Base-by-base conservation (phyloP, 2,797 vertebrate genomes). In the Acropternis orthonyx region DNA sequence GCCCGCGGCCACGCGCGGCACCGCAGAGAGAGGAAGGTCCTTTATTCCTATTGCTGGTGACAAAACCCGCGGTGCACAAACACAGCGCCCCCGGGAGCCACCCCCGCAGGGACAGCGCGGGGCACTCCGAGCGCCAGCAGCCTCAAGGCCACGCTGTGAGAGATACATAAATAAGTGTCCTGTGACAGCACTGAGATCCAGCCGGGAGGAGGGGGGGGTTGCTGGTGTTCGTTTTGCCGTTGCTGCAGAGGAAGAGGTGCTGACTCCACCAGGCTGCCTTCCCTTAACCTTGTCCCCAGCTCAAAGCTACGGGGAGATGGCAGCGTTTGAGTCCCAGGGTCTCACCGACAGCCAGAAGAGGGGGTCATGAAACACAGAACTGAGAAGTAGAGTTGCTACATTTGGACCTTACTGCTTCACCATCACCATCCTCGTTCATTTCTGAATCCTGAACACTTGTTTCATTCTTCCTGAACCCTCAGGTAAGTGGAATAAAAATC, bases 41-140 rank as follows among this genome's bases (percentile, higher is more conserved):
- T 97, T 98, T 97, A 97, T 97, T 98, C 23, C 83, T 78, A 51
- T 92, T 82, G 95, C 93, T 94, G 95, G 63, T 97, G 97, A 95
- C 97, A 97, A 97, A 97, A 95, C 2, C 20, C 18, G 26, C 15
- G 7, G 6, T 1, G 4, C 28, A 92, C 92, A 85, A 37, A 88
- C 1, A 58, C 58, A 36, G 49, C 66, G 14, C 14, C 49, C 69
- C 36, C 27, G 37, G 43, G 11, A 46, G 43, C 43, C 46, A 54
- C 21, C 39, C 18, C 49, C 28, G 27, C 36, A 54, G 32, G 72
- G 39, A 39, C 21, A 14, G 86, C 71, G 10, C 12, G 13, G 43
- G 28, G 41, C 28, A 14, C 36, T 1, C 20, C 66, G 9, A 0
- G 30, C 1, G 32, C 41, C 75, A 9, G 58, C 51, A 37, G 72